Percentiles rank a stretch among this genome's conserved stretches.
Conservation (phyloP, 2,888 invertebrate genomes). For the Pristionchus fissidentatus region DNA sequence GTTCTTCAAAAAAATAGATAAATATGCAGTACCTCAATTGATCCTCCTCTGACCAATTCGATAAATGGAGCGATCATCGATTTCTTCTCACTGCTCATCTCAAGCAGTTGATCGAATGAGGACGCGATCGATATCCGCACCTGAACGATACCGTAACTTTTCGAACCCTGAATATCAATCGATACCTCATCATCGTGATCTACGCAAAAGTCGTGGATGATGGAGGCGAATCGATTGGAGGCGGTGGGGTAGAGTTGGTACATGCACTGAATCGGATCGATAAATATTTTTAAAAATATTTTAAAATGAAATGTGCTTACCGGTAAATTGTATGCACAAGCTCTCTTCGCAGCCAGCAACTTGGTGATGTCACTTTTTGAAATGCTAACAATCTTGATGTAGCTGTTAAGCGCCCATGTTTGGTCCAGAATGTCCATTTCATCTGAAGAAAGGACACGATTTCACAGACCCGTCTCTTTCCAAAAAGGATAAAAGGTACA, state of each 20-base stretch:
- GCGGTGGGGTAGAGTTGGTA: slow-evolving; percentile 64
- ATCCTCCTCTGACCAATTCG: slow-evolving; percentile 70
- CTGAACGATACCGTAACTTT: neutral
- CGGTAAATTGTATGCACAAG: slow-evolving; percentile 73
- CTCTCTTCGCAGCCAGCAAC: slow-evolving; percentile 48
- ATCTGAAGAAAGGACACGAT: slow-evolving; percentile 48
- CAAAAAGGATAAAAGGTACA: neutral
- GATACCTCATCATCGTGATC: slow-evolving; percentile 73
- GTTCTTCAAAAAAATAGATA: neutral
- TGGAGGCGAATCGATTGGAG: slow-evolving; percentile 80
- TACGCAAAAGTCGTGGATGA: slow-evolving; percentile 68
- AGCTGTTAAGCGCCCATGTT: slow-evolving; percentile 63
- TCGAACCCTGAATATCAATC: neutral
- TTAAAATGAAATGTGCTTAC: slow-evolving; percentile 52
- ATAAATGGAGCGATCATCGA: slow-evolving; percentile 68
- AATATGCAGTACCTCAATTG: slow-evolving; percentile 66
- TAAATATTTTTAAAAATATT: neutral
- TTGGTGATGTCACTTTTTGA: neutral
- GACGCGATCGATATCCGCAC: slow-evolving; percentile 44
- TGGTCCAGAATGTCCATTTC: slow-evolving; percentile 61
- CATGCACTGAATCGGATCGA: slow-evolving; percentile 56
- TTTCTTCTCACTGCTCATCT: slow-evolving; percentile 54
- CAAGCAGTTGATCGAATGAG: slow-evolving; percentile 44
- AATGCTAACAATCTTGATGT: slow-evolving; percentile 56
- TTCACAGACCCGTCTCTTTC: slow-evolving; percentile 55